phyloP scores from a whole-genome alignment of 2,888 invertebrate species.

The Drosophila siamana region DNA sequence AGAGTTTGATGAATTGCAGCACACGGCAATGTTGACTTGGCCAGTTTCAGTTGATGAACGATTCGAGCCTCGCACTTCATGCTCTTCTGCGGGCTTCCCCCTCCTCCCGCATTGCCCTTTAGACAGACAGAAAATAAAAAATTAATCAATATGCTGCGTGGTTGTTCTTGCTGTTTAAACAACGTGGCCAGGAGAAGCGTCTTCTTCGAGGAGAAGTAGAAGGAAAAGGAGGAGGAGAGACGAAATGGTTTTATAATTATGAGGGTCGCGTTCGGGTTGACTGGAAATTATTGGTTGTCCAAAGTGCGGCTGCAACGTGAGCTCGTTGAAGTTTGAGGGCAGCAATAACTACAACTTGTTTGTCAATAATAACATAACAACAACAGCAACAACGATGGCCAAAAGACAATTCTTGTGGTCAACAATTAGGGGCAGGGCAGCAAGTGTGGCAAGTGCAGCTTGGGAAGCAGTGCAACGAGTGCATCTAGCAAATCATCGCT shows the following conservation, averaged over 20 bases:
- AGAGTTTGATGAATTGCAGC: slow-evolving; percentile 76
- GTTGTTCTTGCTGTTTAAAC: slow-evolving; percentile 58
- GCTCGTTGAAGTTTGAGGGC: slow-evolving; percentile 44
- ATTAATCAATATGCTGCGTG: slow-evolving; percentile 73
- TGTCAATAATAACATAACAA: slow-evolving; percentile 57
- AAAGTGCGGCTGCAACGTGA: slow-evolving; percentile 22
- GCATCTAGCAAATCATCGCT: background rate
- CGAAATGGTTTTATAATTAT: slow-evolving; percentile 76
- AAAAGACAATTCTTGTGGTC: slow-evolving; percentile 39
- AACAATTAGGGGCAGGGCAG: slow-evolving; percentile 34
- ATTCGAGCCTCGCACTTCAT: slow-evolving; percentile 35
- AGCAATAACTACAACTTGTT: slow-evolving; percentile 52
- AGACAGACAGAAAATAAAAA: slow-evolving; percentile 43
- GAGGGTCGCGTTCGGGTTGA: slow-evolving; percentile 70
- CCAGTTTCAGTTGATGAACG: slow-evolving; percentile 68
- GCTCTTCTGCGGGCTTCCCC: slow-evolving; percentile 31
- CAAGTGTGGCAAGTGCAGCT: slow-evolving; percentile 18
- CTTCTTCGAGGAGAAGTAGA: background rate
- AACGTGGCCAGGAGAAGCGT: slow-evolving; percentile 37
- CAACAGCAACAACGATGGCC: too few species aligned
- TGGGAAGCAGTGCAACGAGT: slow-evolving; percentile 23
- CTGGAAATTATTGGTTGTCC: slow-evolving; percentile 73
- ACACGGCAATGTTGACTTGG: slow-evolving; percentile 61
- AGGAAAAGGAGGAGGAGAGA: slow-evolving; percentile 28
- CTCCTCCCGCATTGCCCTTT: slow-evolving; percentile 34